Evolutionary conservation across 2,113 vertebrate genomes (phyloP).

Genomic region (Zosterops japonicus): DNA sequence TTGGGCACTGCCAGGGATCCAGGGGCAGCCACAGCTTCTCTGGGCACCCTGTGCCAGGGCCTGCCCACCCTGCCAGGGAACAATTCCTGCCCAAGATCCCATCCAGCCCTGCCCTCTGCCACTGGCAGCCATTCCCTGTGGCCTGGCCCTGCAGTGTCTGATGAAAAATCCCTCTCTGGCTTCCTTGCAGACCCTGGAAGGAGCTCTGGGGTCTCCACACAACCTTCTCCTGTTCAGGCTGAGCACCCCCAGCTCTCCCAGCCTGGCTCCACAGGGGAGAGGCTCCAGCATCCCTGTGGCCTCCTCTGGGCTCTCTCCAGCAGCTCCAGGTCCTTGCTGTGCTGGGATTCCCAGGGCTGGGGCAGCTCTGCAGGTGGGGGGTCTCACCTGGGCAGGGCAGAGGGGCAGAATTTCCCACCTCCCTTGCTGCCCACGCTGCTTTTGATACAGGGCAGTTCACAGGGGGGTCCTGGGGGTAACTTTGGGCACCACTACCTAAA

Average conservation of each 20-base stretch:
- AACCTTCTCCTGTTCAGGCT: background rate
- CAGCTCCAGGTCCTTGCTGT: background rate
- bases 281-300: too few species aligned
- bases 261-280: background rate
- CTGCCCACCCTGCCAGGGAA: background rate
- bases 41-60: background rate
- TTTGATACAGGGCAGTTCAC: background rate
- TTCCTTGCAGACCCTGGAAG: background rate
- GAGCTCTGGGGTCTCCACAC: background rate
- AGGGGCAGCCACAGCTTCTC: background rate
- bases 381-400: background rate
- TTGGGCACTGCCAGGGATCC: background rate
- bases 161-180: background rate
- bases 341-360: background rate
- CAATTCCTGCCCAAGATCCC: background rate
- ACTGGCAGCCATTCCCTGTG: background rate
- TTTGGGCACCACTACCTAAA: background rate
- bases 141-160: fast-evolving
- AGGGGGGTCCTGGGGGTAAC: too few species aligned
- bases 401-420: background rate
- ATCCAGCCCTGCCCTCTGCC: background rate
- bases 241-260: background rate
- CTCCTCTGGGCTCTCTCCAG: background rate
- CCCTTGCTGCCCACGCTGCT: background rate
- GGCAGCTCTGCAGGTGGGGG: background rate